Conservation (phyloP, 2,888 invertebrate species). For the Catocala sponsa region DNA sequence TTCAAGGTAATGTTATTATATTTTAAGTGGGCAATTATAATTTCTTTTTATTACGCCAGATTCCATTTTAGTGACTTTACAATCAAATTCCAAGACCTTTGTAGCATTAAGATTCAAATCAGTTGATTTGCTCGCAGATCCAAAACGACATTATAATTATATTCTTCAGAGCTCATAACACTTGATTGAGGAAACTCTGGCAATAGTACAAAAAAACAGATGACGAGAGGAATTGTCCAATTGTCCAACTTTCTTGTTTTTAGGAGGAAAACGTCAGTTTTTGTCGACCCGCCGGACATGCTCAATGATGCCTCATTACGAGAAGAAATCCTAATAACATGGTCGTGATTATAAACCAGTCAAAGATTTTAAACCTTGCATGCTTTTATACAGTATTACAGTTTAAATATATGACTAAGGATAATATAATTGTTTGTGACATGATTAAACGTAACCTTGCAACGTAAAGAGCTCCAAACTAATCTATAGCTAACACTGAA, state of each 20-base stretch:
- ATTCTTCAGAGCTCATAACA: constrained; percentile 10
- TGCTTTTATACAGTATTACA: neutral
- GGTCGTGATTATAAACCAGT: constrained; percentile 1
- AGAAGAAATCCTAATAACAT: constrained; percentile 12
- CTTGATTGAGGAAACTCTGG: constrained; percentile 19
- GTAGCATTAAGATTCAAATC: constrained; percentile 7
- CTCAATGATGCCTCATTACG: constrained; percentile 14
- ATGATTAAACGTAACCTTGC: too few species aligned
- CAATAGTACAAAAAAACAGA: constrained; percentile 14
- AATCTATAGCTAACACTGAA: too few species aligned
- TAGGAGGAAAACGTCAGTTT: constrained; percentile 17
- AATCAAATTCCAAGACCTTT: neutral
- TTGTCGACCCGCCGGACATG: constrained; percentile 8
- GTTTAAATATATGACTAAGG: neutral
- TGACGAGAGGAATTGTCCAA: constrained; percentile 14
- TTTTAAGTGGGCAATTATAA: too few species aligned
- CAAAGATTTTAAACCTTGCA: neutral
- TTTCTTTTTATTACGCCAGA: too few species aligned
- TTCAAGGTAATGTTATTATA: too few species aligned
- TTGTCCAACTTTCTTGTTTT: constrained; percentile 20
- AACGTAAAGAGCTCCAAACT: too few species aligned
- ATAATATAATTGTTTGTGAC: too few species aligned
- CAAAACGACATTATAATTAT: constrained; percentile 14
- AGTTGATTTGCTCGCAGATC: neutral
- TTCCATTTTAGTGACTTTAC: too few species aligned